A percentile compares a stretch with the other conserved stretches of the same genome.
These are phyloP conservation scores for Pseudochirops corinnae DNA, from an alignment of 2,797 vertebrate species.

Conservation along the genomic window DNA sequence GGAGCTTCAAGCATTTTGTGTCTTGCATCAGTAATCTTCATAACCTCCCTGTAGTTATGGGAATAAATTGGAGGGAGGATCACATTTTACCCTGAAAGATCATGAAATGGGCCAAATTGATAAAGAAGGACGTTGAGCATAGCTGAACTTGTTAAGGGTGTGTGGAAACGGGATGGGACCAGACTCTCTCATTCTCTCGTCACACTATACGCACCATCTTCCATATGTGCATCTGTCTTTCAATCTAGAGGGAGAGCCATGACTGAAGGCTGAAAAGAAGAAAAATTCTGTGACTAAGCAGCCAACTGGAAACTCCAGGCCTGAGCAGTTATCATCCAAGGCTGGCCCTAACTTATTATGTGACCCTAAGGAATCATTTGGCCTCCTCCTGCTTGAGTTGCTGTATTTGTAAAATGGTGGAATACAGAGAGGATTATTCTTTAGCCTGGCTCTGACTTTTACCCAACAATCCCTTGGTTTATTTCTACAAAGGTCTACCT, in stretches of 20 bases:
- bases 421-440: constrained; percentile 57
- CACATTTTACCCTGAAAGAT: constrained; percentile 61
- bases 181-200: constrained; percentile 61
- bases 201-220: constrained; percentile 67
- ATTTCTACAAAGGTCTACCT: constrained; percentile 63
- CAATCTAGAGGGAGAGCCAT: constrained; percentile 60
- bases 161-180: constrained; percentile 57
- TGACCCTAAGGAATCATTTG: constrained; percentile 77
- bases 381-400: constrained; percentile 73
- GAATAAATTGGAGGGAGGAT: constrained; percentile 42
- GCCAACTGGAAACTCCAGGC: constrained; percentile 70
- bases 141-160: constrained; percentile 51
- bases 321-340: constrained; percentile 71
- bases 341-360: constrained; percentile 76
- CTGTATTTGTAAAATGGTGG: constrained; percentile 78
- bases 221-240: constrained; percentile 65
- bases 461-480: constrained; percentile 14
- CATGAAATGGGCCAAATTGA: constrained; percentile 39
- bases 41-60: constrained; percentile 24
- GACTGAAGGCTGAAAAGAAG: constrained; percentile 77
- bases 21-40: constrained; percentile 59
- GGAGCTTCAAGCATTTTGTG: constrained; percentile 29
- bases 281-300: constrained; percentile 69
- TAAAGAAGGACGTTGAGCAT: constrained; percentile 48
- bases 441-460: constrained; percentile 46